Evolutionary conservation across 2,113 vertebrate genomes (phyloP).

Genomic region (Labrus mixtus): DNA sequence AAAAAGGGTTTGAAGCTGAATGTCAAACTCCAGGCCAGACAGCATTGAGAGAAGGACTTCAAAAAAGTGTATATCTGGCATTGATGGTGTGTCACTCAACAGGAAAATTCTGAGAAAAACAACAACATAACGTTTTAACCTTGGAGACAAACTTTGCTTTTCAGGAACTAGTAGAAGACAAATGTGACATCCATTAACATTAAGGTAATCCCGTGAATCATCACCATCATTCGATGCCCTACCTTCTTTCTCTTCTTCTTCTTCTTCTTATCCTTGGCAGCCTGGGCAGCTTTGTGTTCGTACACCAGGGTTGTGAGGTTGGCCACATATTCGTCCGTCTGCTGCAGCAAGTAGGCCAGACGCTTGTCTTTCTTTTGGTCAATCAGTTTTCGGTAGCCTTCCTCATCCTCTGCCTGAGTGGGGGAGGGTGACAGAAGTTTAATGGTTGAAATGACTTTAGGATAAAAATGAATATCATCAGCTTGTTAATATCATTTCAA

Average conservation of each 20-base stretch:
- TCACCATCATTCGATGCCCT: not conserved
- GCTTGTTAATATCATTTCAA: no score
- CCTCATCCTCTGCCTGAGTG: constrained; percentile 95
- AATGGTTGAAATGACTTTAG: not conserved
- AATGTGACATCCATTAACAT: not conserved
- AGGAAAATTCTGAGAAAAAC: not conserved
- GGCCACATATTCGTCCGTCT: constrained; percentile 98
- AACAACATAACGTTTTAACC: no score
- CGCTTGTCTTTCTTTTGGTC: constrained; percentile 99
- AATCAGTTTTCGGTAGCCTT: constrained; percentile 97
- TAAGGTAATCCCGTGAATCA: not conserved
- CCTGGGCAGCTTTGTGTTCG: constrained; percentile 97
- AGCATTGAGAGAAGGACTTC: not conserved
- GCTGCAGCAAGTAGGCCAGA: constrained; percentile 95
- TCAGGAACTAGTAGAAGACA: not conserved
- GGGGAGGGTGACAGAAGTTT: not conserved
- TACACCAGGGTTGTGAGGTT: constrained; percentile 97
- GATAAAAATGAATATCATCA: no score
- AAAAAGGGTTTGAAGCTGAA: not conserved
- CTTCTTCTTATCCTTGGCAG: constrained; percentile 98
- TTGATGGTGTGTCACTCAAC: not conserved
- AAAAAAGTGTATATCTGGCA: not conserved
- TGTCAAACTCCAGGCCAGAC: not conserved
- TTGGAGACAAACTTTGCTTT: not conserved
- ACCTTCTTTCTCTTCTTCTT: constrained; percentile 93